Conservation (phyloP, 2,797 vertebrate species). For the Iguana delicatissima region DNA sequence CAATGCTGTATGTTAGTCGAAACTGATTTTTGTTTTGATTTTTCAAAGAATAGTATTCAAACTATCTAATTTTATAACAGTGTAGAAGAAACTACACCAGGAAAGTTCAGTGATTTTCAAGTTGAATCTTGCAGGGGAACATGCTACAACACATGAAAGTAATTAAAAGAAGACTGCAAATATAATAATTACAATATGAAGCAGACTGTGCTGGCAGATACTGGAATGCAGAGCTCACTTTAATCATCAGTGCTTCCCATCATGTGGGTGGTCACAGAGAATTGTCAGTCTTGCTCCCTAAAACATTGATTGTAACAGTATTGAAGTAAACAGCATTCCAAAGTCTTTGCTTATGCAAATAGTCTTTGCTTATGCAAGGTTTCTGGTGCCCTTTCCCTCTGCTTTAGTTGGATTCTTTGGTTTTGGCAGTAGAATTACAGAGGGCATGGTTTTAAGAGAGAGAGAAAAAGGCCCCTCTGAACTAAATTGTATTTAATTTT, state of each 20-base stretch:
- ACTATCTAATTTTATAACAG: conserved; percentile 60
- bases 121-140: conserved; percentile 69
- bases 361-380: conserved; percentile 64
- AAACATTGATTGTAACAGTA: conserved; percentile 63
- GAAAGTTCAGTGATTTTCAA: conserved; percentile 69
- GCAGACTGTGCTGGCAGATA: conserved; percentile 75
- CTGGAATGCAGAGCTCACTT: conserved; percentile 71
- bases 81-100: conserved; percentile 72
- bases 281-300: conserved; percentile 60
- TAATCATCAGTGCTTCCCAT: conserved; percentile 79
- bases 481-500: conserved; percentile 24
- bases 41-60: conserved; percentile 59
- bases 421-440: conserved; percentile 53
- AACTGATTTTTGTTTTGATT: not conserved
- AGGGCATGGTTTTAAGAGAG: conserved; percentile 4
- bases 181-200: conserved; percentile 81
- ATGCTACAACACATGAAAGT: conserved; percentile 79
- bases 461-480: conserved; percentile 24
- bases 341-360: conserved; percentile 41
- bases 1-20: conserved; percentile 23
- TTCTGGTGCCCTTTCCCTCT: conserved; percentile 39
- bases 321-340: conserved; percentile 74
- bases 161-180: conserved; percentile 78
- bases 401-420: conserved; percentile 43
- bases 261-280: conserved; percentile 80